phyloP scores from a whole-genome alignment of 1,140 invertebrate genomes.

The Mycetomoellerius zeteki region DNA sequence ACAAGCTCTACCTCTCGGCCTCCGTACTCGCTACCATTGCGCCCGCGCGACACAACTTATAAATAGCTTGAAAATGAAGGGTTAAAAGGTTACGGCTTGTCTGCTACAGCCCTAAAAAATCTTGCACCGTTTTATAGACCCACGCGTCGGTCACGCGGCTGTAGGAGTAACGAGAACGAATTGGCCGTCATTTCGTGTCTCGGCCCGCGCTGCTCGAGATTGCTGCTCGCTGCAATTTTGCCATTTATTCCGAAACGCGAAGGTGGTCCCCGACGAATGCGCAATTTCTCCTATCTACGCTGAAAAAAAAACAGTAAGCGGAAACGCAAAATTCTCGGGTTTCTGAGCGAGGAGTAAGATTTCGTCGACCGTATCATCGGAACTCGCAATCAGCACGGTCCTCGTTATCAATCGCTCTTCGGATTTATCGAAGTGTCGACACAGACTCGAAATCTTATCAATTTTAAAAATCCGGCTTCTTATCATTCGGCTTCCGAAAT shows the following conservation, averaged over 20 bases:
- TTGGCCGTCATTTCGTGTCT: slow-evolving; percentile 35
- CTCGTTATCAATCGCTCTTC: neutral
- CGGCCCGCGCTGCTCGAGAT: slow-evolving; percentile 8
- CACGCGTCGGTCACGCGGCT: slow-evolving; percentile 43
- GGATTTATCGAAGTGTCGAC: neutral
- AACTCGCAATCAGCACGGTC: neutral
- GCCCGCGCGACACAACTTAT: slow-evolving; percentile 44
- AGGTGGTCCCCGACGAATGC: neutral
- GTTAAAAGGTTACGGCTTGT: slow-evolving; percentile 51
- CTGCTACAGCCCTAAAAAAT: slow-evolving; percentile 23
- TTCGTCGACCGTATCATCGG: neutral
- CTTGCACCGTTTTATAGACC: slow-evolving; percentile 3
- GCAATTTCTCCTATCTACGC: neutral
- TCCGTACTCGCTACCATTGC: slow-evolving; percentile 7
- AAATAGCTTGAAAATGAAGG: slow-evolving; percentile 59
- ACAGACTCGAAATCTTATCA: neutral
- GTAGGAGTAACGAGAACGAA: slow-evolving; percentile 50
- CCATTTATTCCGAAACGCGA: neutral
- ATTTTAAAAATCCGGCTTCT: neutral
- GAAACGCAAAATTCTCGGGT: neutral
- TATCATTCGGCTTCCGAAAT: neutral
- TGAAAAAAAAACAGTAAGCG: neutral
- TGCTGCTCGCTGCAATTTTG: neutral
- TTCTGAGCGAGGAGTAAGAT: neutral
- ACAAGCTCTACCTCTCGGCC: slow-evolving; percentile 39